Evolutionary conservation across 2,888 invertebrate genomes (phyloP), one percentile per base, ranked within the genome.

Genomic region (Trileptium ribeirensis): DNA sequence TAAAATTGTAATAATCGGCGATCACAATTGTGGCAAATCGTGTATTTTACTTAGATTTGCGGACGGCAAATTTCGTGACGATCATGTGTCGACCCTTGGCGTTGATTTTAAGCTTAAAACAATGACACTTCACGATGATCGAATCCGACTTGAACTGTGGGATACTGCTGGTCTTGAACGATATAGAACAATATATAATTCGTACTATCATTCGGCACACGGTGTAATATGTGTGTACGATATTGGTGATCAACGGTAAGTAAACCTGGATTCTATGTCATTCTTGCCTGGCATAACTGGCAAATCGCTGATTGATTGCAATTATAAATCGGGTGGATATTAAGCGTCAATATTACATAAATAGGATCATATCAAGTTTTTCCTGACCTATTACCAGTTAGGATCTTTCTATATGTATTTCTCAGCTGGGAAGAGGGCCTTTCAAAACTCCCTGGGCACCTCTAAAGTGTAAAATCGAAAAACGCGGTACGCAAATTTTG

Each of bases 21-120:
- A 88, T 83, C 88, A 88, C 84, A 88, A 88, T 82, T 87, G 86
- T 78, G 88, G 88, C 64, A 88, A 88, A 82, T 88, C 88, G 64
- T 88, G 88, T 78, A 88, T 87, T 82, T 80, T 86, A n/a, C 84
- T 86, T 70, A 83, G 88, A 64, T 88, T 88, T 81, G 87, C 88
- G 36, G 88, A 88, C 80, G 87, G 87, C 84, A 84, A 83, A 70
- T 86, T 86, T 74, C 82, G 86, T 8, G 82, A 85, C 78, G 86
- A 86, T 83, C 87, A 87, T 80, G 86, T 87, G 75, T 85, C 85
- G 79, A 88, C 87, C 31, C 82, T 87, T 64, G 88, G 88, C 37
- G 88, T 88, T 24, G 88, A 88, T 82, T 88, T 88, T 84, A 88
- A 88, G 81, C 83, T 88, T 83, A 88, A 88, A 79, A 88, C 88